Evolutionary conservation across 2,113 vertebrate species (phyloP).

Genomic region (Dromiciops gliroides): DNA sequence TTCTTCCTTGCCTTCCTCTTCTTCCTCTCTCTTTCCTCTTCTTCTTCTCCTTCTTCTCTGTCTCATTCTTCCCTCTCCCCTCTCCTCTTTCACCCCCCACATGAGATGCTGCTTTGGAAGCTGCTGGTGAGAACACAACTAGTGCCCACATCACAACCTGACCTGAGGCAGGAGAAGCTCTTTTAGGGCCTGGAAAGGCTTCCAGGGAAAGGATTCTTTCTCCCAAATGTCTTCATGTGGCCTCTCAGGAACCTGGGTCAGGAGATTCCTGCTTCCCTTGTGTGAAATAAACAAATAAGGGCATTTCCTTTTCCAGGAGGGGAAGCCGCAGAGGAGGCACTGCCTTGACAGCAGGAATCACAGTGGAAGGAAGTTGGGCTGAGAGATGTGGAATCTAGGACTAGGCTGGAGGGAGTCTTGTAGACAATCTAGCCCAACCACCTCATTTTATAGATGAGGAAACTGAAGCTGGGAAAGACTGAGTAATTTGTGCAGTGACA

Average conservation of each 20-base stretch:
- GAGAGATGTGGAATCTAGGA: not conserved
- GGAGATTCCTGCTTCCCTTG: not conserved
- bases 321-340: not conserved
- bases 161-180: too few relatives aligned
- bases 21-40: too few relatives aligned
- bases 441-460: too few relatives aligned
- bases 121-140: not conserved
- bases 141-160: not conserved
- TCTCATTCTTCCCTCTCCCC: not conserved
- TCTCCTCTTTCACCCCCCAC: rapidly evolving
- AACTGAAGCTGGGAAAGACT: too few relatives aligned
- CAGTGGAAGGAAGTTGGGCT: not conserved
- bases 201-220: not conserved
- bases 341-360: too few relatives aligned
- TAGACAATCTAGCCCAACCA: too few relatives aligned
- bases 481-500: too few relatives aligned
- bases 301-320: conserved; percentile 6
- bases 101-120: not conserved
- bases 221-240: too few relatives aligned
- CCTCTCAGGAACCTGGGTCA: not conserved
- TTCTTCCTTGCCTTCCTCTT: too few relatives aligned
- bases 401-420: too few relatives aligned
- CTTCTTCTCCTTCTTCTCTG: too few relatives aligned
- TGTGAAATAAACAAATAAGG: not conserved
- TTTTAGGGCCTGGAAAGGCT: rapidly evolving